These are phyloP conservation scores for Oreotragus oreotragus DNA, from an alignment of 2,113 vertebrate species.

Conservation along the genomic window DNA sequence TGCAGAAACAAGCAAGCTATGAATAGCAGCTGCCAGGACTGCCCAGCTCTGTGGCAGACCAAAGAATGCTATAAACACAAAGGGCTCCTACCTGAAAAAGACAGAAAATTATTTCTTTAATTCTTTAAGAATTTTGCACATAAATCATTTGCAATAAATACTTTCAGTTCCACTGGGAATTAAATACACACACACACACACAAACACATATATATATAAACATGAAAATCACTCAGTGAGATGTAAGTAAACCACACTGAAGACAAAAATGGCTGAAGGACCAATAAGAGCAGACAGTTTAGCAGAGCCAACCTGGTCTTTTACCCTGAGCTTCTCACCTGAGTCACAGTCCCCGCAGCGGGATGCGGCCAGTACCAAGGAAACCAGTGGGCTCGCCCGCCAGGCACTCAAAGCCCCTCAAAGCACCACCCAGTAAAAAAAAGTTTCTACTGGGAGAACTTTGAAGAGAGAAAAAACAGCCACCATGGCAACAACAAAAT, in stretches of 20 bases:
- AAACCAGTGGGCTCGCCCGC: background rate
- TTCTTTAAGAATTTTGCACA: slow-evolving; percentile 49
- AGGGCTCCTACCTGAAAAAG: slow-evolving; percentile 53
- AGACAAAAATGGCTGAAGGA: background rate
- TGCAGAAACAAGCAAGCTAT: slow-evolving; percentile 50
- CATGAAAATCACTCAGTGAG: background rate
- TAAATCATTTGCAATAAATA: slow-evolving; percentile 28
- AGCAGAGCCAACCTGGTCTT: accelerated
- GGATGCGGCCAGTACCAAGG: background rate
- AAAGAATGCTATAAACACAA: slow-evolving; percentile 55
- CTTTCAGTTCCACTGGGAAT: background rate
- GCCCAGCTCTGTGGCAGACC: slow-evolving; percentile 59
- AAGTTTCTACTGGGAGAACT: background rate
- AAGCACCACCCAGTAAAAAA: background rate
- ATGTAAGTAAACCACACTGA: background rate
- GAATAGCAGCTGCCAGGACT: slow-evolving; percentile 58
- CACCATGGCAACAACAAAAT: background rate
- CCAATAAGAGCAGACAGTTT: accelerated
- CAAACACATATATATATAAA: background rate
- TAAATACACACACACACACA: too few species aligned
- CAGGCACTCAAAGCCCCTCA: background rate
- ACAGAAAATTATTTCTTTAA: slow-evolving; percentile 43
- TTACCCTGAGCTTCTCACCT: background rate
- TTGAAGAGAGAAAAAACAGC: too few species aligned
- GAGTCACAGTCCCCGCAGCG: background rate